Percentiles rank a stretch among this genome's conserved stretches.
Evolutionary conservation across 2,888 invertebrate genomes (phyloP).

Genomic region (Calliphora vomitoria): DNA sequence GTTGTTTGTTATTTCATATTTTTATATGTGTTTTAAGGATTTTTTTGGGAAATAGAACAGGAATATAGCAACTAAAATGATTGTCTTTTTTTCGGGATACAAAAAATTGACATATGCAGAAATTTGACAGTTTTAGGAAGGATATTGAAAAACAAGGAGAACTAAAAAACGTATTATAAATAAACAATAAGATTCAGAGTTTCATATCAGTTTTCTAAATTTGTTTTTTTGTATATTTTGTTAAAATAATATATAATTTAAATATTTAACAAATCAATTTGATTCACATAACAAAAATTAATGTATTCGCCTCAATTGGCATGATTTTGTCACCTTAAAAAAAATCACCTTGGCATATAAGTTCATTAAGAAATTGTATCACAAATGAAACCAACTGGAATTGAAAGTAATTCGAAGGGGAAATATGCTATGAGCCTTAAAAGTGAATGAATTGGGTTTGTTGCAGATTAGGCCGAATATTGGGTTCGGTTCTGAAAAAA

Average conservation of each 20-base stretch:
- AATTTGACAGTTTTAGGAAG: constrained; percentile 55
- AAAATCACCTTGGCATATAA: too few relatives aligned
- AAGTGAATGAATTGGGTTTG: too few relatives aligned
- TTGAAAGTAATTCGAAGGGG: too few relatives aligned
- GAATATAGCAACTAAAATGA: background rate
- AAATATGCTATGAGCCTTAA: too few relatives aligned
- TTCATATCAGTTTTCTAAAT: constrained; percentile 17
- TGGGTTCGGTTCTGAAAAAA: too few relatives aligned
- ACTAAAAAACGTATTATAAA: background rate
- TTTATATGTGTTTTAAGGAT: background rate
- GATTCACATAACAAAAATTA: too few relatives aligned
- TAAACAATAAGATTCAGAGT: background rate
- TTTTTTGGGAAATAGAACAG: background rate
- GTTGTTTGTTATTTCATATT: background rate
- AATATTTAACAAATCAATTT: background rate
- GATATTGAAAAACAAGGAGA: constrained; percentile 11
- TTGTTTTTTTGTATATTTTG: background rate
- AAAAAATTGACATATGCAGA: constrained; percentile 7
- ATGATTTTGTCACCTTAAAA: too few relatives aligned
- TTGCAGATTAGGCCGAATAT: too few relatives aligned
- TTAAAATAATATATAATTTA: background rate
- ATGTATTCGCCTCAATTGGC: too few relatives aligned
- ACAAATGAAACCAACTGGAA: too few relatives aligned
- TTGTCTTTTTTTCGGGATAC: background rate
- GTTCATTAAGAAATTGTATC: too few relatives aligned